Evolutionary conservation across 1,140 invertebrate genomes (phyloP).

Genomic region (Hormaphis cornu): DNA sequence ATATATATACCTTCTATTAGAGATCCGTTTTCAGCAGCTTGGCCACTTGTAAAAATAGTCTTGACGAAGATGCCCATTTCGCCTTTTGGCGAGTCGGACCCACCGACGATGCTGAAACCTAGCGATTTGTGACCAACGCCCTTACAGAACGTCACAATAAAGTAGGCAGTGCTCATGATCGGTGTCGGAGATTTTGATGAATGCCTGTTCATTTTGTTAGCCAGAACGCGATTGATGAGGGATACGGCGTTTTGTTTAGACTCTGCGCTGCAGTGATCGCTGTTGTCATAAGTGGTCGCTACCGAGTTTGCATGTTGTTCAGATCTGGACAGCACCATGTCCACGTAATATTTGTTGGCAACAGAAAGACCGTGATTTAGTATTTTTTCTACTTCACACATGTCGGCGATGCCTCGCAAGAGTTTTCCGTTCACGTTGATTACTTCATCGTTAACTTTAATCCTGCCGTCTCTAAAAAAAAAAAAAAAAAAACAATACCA

Average conservation of each 20-base stretch:
- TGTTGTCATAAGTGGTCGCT: neutral
- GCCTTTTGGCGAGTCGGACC: constrained; percentile 58
- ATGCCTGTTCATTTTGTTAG: constrained; percentile 7
- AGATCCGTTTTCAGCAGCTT: constrained; percentile 56
- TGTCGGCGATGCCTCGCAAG: constrained; percentile 60
- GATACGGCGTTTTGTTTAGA: constrained; percentile 30
- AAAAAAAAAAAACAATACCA: constrained; percentile 12
- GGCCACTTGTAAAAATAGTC: constrained; percentile 57
- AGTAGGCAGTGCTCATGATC: constrained; percentile 28
- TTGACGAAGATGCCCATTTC: constrained; percentile 65
- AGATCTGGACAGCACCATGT: constrained; percentile 49
- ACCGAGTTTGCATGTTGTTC: neutral
- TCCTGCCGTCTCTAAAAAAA: constrained; percentile 59
- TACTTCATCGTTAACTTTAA: constrained; percentile 73
- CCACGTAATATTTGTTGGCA: constrained; percentile 46
- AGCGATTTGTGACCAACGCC: constrained; percentile 56
- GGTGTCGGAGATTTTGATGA: neutral
- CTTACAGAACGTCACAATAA: constrained; percentile 50
- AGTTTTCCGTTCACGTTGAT: constrained; percentile 75
- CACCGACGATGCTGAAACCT: constrained; percentile 66
- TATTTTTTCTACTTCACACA: constrained; percentile 52
- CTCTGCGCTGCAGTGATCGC: neutral
- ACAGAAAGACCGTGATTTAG: constrained; percentile 46
- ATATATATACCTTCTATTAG: constrained; percentile 67
- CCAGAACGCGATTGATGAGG: constrained; percentile 35